phyloP scores from a whole-genome alignment of 2,797 vertebrate species.

The Ptychadena robeensis region DNA sequence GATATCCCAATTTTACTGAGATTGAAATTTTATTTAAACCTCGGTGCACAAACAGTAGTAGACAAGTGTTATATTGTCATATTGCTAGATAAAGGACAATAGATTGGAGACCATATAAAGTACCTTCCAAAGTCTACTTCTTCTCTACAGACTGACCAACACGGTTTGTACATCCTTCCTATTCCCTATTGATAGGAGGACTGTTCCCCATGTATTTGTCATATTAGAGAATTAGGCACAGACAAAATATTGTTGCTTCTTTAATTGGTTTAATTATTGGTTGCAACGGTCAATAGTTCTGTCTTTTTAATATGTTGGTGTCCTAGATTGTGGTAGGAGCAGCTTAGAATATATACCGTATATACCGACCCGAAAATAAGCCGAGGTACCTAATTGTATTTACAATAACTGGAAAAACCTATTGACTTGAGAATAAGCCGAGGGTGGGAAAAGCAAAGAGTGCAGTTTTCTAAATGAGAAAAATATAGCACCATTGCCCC shows the following conservation, averaged over 20 bases:
- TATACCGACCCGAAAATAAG: no score
- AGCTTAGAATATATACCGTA: neutral
- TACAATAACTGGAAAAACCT: no score
- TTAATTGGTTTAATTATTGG: no score
- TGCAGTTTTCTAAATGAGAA: no score
- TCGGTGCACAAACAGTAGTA: neutral
- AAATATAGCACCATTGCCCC: no score
- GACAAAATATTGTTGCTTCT: neutral
- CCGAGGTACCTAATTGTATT: no score
- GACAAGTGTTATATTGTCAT: neutral
- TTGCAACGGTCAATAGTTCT: neutral
- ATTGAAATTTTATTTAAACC: neutral
- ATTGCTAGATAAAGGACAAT: neutral
- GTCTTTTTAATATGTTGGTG: neutral
- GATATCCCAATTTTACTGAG: neutral
- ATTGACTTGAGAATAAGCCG: no score
- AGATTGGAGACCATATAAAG: neutral
- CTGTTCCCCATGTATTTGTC: neutral
- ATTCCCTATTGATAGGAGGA: neutral
- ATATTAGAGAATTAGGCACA: no score
- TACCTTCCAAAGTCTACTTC: neutral
- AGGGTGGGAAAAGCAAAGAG: no score
- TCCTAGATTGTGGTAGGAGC: neutral
- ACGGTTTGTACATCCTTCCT: neutral
- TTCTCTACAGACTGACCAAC: neutral